Conservation (phyloP, 1,140 invertebrate genomes). For the Adoxophyes honmai region DNA sequence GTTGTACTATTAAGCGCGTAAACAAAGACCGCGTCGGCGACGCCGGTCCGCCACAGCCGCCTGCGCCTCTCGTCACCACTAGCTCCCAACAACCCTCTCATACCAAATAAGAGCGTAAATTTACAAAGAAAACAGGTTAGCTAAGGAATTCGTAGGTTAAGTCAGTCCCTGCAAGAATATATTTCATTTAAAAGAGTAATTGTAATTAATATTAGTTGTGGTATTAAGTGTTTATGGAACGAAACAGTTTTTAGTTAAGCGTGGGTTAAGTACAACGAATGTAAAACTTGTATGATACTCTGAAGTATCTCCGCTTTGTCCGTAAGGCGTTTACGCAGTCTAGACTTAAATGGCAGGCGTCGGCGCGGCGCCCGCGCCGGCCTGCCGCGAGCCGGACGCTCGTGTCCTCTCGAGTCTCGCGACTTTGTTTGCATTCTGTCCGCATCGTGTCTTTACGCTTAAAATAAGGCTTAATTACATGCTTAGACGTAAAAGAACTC, state of each 20-base stretch:
- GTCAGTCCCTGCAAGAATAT: slow-evolving; percentile 58
- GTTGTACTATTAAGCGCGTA: slow-evolving; percentile 5
- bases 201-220: slow-evolving; percentile 39
- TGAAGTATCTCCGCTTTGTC: slow-evolving; percentile 16
- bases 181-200: slow-evolving; percentile 70
- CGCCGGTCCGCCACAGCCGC: slow-evolving; percentile 15
- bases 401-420: too few species aligned
- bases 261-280: slow-evolving; percentile 70
- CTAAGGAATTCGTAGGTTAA: slow-evolving; percentile 53
- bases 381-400: too few species aligned
- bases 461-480: neutral
- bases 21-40: slow-evolving; percentile 17
- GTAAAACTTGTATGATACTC: slow-evolving; percentile 27
- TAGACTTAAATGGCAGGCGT: neutral
- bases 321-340: slow-evolving; percentile 6
- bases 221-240: slow-evolving; percentile 35
- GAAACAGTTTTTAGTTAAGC: slow-evolving; percentile 27
- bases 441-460: neutral
- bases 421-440: too few species aligned
- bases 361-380: too few species aligned
- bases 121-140: slow-evolving; percentile 68
- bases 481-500: too few species aligned
- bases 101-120: slow-evolving; percentile 27
- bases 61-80: slow-evolving; percentile 39
- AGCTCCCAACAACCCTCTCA: slow-evolving; percentile 32